Percentiles rank a stretch among this genome's conserved stretches.
Conservation (phyloP, 1,140 invertebrate genomes). For the Drosophila lacertosa region DNA sequence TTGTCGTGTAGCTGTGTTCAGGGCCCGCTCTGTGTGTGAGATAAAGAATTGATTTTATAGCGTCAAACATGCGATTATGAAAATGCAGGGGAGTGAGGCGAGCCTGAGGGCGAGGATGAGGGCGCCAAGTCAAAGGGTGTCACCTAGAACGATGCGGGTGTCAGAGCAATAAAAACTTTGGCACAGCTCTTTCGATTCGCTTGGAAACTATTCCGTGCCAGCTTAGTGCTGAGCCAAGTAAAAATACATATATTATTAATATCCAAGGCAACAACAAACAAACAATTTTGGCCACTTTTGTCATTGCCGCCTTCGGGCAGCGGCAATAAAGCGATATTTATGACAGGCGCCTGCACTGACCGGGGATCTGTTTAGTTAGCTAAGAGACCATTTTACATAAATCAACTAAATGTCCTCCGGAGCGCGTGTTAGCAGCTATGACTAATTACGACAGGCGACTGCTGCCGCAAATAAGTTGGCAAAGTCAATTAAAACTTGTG, state of each 20-base stretch:
- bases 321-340: slow-evolving; percentile 77
- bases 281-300: slow-evolving; percentile 67
- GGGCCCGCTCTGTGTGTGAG: slow-evolving; percentile 45
- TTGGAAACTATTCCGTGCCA: background rate
- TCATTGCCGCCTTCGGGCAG: slow-evolving; percentile 22
- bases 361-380: slow-evolving; percentile 29
- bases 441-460: slow-evolving; percentile 62
- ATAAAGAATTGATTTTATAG: slow-evolving; percentile 83
- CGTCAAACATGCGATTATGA: slow-evolving; percentile 82
- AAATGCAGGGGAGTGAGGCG: slow-evolving; percentile 33
- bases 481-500: slow-evolving; percentile 75
- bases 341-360: slow-evolving; percentile 39
- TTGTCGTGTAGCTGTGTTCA: background rate
- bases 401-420: slow-evolving; percentile 62
- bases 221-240: slow-evolving; percentile 75
- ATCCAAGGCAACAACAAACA: slow-evolving; percentile 55
- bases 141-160: slow-evolving; percentile 72
- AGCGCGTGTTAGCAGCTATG: slow-evolving; percentile 45
- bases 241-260: slow-evolving; percentile 78
- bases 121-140: slow-evolving; percentile 66
- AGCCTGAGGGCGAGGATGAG: background rate
- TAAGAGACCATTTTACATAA: slow-evolving; percentile 60
- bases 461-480: slow-evolving; percentile 31
- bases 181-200: slow-evolving; percentile 51
- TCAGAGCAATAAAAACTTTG: slow-evolving; percentile 77